Evolutionary conservation across 2,888 invertebrate species (phyloP).

Genomic region (Dryadula phaetusa): DNA sequence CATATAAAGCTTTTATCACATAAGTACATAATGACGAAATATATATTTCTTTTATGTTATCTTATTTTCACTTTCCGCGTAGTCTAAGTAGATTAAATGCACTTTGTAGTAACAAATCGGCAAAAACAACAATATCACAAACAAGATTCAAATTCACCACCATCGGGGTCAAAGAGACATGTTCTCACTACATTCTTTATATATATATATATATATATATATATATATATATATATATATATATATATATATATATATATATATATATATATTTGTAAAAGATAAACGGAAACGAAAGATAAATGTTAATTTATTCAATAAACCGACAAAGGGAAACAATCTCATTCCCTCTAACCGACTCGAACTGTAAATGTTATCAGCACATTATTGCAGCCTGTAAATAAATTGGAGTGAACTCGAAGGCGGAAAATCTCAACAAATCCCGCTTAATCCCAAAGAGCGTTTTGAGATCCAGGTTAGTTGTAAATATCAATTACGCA

Average conservation of each 20-base stretch:
- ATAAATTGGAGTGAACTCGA: constrained; percentile 76
- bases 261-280: too few relatives aligned
- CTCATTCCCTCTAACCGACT: constrained; percentile 36
- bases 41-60: too few relatives aligned
- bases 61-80: too few relatives aligned
- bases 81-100: too few relatives aligned
- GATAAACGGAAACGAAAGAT: constrained; percentile 2
- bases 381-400: constrained; percentile 59
- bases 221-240: too few relatives aligned
- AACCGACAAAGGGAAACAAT: constrained; percentile 43
- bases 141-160: not conserved
- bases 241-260: too few relatives aligned
- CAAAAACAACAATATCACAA: not conserved
- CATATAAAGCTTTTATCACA: too few relatives aligned
- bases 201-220: too few relatives aligned
- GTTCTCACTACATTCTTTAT: not conserved
- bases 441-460: constrained; percentile 76
- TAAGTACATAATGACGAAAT: too few relatives aligned
- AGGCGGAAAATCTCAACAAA: constrained; percentile 76
- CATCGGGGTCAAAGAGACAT: not conserved
- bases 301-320: constrained; percentile 32
- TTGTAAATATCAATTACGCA: constrained; percentile 84
- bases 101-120: too few relatives aligned
- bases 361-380: constrained; percentile 60
- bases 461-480: constrained; percentile 79